Conservation (phyloP, 2,797 vertebrate genomes). For the Premnoplex brunnescens region DNA sequence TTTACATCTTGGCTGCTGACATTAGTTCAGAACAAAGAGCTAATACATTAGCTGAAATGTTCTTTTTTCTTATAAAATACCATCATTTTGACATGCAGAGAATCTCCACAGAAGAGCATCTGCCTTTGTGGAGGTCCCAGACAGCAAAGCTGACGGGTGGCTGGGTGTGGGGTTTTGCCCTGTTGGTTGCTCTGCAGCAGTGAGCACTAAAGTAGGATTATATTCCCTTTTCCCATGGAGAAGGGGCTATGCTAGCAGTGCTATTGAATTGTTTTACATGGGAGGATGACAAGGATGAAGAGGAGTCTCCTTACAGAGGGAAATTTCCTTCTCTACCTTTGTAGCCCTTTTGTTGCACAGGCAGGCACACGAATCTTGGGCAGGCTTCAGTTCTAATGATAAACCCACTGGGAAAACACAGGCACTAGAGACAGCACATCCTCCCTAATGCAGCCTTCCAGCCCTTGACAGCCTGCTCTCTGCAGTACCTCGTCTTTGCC, state of each 20-base stretch:
- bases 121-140: not conserved
- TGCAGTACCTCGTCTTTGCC: constrained; percentile 62
- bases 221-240: not conserved
- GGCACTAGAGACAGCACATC: not conserved
- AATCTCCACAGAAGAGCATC: not conserved
- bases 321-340: not conserved
- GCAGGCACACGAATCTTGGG: not conserved
- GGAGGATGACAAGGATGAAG: not conserved
- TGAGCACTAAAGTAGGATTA: not conserved
- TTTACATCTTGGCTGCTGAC: not conserved
- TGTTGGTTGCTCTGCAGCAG: not conserved
- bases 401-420: not conserved
- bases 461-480: not conserved
- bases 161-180: not conserved
- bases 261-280: not conserved
- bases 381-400: not conserved
- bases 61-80: not conserved
- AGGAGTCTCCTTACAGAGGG: not conserved
- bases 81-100: not conserved
- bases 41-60: not conserved
- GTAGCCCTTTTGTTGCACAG: not conserved
- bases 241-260: not conserved
- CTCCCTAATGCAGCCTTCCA: not conserved
- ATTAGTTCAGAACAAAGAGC: not conserved
- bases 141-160: not conserved